Evolutionary conservation across 2,113 vertebrate species (phyloP), one percentile per base, ranked within the genome.

Genomic region (Amia ocellicauda): DNA sequence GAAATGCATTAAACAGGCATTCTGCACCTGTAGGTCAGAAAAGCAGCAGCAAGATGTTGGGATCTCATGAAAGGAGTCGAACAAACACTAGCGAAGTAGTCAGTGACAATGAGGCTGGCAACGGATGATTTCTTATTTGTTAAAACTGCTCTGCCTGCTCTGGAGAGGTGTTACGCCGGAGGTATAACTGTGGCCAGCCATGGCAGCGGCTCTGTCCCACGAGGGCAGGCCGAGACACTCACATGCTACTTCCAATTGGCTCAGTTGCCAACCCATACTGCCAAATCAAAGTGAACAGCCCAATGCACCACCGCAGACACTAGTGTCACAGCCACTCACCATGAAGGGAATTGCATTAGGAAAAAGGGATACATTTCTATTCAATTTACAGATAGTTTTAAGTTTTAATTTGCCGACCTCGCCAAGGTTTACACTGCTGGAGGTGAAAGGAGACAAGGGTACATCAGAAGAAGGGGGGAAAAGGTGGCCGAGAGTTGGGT

Each of bases 201-300:
- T 13, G 28, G 31, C 7, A 19, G 55, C 29, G 27, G 55, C 5
- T 20, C 55, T 36, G 55, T 58, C n/a, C 31, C 55, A 40, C 28
- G 55, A 36, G 55, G 55, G 19, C 55, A 40, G 16, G 36, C 29
- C 31, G 19, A 36, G 55, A 58, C 19, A 71, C 82, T 81, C 78
- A 76, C 74, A 88, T 84, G 89, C 82, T 89, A 79, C 80, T 76
- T 91, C 85, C 86, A 91, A 90, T 91, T 78, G 85, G 80, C 9
- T 74, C 80, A 85, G 88, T 89, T 87, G 89, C 88, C 58, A 67
- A 86, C 86, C 83, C 27, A 54, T 77, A 76, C 55, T 74, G 80
- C 81, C 86, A 90, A 90, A 92, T 91, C 86, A 85, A 89, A 89
- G 77, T 82, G 85, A 89, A 86, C 86, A 90, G 85, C 84, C 82